Percentiles rank a stretch among this genome's conserved stretches.
phyloP scores from a whole-genome alignment of 2,113 vertebrate genomes.

The Tragelaphus scriptus region DNA sequence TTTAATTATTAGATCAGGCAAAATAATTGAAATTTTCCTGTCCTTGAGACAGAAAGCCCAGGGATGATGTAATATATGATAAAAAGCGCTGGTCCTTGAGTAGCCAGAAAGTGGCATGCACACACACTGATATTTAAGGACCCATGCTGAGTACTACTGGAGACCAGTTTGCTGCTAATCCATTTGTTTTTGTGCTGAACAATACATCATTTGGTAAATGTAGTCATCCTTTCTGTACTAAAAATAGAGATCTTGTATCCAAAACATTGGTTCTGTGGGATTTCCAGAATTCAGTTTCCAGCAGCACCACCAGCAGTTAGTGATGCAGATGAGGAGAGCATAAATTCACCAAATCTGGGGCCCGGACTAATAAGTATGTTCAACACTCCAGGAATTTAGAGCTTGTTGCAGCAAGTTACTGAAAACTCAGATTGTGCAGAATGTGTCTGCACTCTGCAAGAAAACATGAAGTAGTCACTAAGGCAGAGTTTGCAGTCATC shows the following conservation, averaged over 20 bases:
- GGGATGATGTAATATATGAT: slow-evolving; percentile 77
- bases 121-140: slow-evolving; percentile 74
- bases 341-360: no score
- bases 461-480: background rate
- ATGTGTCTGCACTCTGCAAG: background rate
- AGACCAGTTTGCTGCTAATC: slow-evolving; percentile 80
- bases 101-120: slow-evolving; percentile 78
- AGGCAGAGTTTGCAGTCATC: slow-evolving; percentile 17
- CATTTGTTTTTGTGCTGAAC: slow-evolving; percentile 79
- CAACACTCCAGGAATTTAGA: background rate
- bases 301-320: slow-evolving; percentile 13
- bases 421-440: background rate
- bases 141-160: slow-evolving; percentile 77
- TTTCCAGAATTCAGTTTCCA: slow-evolving; percentile 37
- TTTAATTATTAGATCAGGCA: background rate
- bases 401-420: background rate
- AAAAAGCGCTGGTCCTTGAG: slow-evolving; percentile 78
- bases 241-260: slow-evolving; percentile 79
- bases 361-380: background rate
- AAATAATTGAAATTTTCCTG: background rate
- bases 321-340: background rate
- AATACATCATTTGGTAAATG: slow-evolving; percentile 61
- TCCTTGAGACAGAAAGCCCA: slow-evolving; percentile 68
- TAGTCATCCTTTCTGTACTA: slow-evolving; percentile 66
- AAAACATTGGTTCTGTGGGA: slow-evolving; percentile 76